phyloP scores from a whole-genome alignment of 2,888 invertebrate genomes.

The Erynnis tages region DNA sequence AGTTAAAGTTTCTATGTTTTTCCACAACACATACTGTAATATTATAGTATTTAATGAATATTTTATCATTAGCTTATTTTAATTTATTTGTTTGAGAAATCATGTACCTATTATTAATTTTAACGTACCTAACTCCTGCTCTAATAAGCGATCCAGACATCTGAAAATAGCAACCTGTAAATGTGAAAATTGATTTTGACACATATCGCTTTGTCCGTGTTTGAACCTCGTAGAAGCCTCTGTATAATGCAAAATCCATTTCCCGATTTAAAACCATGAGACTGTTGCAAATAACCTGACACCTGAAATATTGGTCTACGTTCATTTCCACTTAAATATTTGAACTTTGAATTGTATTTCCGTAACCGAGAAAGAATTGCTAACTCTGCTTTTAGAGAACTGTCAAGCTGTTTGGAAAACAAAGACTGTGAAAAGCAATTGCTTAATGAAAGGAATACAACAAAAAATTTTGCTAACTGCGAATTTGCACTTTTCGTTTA shows the following conservation, averaged over 20 bases:
- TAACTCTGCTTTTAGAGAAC: constrained; percentile 13
- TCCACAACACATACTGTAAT: too few relatives aligned
- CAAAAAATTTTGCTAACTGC: too few relatives aligned
- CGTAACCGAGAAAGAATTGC: constrained; percentile 11
- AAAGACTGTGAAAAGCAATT: constrained; percentile 16
- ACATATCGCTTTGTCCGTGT: constrained; percentile 58
- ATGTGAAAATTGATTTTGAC: constrained; percentile 76
- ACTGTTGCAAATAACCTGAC: constrained; percentile 38
- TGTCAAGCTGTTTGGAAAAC: constrained; percentile 17
- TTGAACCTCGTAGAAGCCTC: constrained; percentile 49
- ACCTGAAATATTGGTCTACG: constrained; percentile 28
- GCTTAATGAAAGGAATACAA: constrained; percentile 33
- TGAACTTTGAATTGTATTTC: constrained; percentile 24
- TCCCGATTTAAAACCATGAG: constrained; percentile 46
- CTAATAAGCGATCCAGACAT: constrained; percentile 31
- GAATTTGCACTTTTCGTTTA: too few relatives aligned
- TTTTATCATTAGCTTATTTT: too few relatives aligned
- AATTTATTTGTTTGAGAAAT: too few relatives aligned
- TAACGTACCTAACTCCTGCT: constrained; percentile 1
- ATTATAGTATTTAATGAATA: too few relatives aligned
- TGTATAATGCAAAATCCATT: constrained; percentile 66
- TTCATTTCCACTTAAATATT: constrained; percentile 31
- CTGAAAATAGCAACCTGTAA: constrained; percentile 71
- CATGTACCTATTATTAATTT: neutral
- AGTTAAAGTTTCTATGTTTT: too few relatives aligned